These are phyloP conservation scores for Ranitomeya imitator DNA, from an alignment of 2,113 vertebrate genomes.

Conservation along the genomic window DNA sequence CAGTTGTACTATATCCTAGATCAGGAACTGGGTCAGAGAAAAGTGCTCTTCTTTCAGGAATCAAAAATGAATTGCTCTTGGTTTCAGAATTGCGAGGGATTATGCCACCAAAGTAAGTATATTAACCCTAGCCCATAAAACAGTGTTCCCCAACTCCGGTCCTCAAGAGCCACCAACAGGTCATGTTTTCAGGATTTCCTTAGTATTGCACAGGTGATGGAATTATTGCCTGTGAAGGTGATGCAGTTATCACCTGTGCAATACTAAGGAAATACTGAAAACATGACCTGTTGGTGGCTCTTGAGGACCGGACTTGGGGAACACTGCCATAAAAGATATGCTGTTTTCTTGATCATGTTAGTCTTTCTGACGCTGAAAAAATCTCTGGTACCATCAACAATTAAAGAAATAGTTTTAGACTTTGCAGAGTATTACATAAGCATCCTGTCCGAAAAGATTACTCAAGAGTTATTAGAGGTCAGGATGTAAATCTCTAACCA, in stretches of 20 bases:
- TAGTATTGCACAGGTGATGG: too few relatives aligned
- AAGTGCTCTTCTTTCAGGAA: slow-evolving; percentile 34
- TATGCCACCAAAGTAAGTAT: not conserved
- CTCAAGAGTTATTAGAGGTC: not conserved
- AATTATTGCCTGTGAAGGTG: too few relatives aligned
- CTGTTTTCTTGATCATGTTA: slow-evolving; percentile 13
- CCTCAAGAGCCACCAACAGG: too few relatives aligned
- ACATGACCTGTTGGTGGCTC: too few relatives aligned
- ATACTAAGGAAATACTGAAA: too few relatives aligned
- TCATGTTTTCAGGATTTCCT: too few relatives aligned
- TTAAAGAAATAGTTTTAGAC: not conserved
- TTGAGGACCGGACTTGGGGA: too few relatives aligned
- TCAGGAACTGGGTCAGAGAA: slow-evolving; percentile 7
- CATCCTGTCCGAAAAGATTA: not conserved
- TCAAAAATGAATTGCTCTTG: not conserved
- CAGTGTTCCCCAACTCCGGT: too few relatives aligned
- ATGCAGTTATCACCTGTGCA: too few relatives aligned
- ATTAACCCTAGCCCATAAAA: slow-evolving; percentile 31
- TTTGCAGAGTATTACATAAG: not conserved
- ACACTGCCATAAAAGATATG: not conserved
- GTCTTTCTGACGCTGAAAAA: not conserved
- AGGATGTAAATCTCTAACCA: not conserved
- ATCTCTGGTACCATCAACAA: not conserved
- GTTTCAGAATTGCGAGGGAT: not conserved
- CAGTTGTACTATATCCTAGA: not conserved